These are phyloP conservation scores for Embiotoca jacksoni DNA, from an alignment of 2,113 vertebrate species.

Conservation along the genomic window DNA sequence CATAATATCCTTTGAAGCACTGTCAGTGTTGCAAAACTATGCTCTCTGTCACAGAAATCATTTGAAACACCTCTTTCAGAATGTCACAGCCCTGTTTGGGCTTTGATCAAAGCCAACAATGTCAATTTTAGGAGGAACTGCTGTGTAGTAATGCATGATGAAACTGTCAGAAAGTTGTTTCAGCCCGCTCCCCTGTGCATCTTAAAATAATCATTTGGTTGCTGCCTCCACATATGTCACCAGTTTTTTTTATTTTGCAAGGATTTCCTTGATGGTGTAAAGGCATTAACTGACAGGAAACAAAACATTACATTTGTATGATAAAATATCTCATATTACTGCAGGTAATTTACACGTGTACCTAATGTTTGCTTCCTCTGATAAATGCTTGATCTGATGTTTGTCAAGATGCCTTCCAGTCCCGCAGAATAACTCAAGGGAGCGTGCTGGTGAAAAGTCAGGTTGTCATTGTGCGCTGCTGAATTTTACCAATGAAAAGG, in stretches of 20 bases:
- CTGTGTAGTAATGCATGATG: constrained; percentile 84
- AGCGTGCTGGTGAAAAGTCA: constrained; percentile 22
- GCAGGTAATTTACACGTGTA: constrained; percentile 72
- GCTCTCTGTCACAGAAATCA: constrained; percentile 83
- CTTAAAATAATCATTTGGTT: constrained; percentile 83
- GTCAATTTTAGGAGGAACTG: constrained; percentile 83
- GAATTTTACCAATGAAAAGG: constrained; percentile 30
- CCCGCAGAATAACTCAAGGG: constrained; percentile 2
- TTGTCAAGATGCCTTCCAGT: constrained; percentile 44
- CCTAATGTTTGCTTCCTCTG: constrained; percentile 52
- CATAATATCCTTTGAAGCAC: constrained; percentile 74
- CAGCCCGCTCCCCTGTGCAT: constrained; percentile 73
- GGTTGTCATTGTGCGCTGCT: constrained; percentile 2
- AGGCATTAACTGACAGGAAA: constrained; percentile 70
- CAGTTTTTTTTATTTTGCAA: constrained; percentile 43
- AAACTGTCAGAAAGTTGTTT: constrained; percentile 87
- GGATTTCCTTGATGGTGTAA: constrained; percentile 64
- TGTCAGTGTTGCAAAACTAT: constrained; percentile 74
- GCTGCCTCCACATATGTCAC: constrained; percentile 70
- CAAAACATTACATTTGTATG: constrained; percentile 68
- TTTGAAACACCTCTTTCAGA: constrained; percentile 81
- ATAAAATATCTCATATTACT: constrained; percentile 62
- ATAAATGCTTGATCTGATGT: constrained; percentile 61
- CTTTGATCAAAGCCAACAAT: constrained; percentile 86
- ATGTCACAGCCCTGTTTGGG: constrained; percentile 78